Evolutionary conservation across 1,140 invertebrate genomes (phyloP).

Genomic region (Carcinoscorpius rotundicauda): DNA sequence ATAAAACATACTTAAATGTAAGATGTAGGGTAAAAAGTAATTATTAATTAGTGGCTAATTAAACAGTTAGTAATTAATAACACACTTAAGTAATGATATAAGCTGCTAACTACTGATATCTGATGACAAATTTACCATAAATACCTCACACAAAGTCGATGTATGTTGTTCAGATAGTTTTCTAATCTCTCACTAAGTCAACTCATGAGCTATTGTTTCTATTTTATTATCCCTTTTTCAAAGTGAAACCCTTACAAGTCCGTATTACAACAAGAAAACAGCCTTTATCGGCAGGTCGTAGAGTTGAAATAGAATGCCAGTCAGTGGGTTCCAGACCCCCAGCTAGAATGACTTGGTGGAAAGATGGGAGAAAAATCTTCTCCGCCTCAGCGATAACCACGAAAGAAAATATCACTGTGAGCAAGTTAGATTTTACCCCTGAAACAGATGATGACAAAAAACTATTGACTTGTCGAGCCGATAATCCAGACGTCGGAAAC

Average conservation of each 20-base stretch:
- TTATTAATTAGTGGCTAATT: too few species aligned
- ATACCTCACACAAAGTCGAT: too few species aligned
- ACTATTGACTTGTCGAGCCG: conserved; percentile 63
- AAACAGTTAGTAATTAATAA: too few species aligned
- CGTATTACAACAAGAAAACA: conserved; percentile 49
- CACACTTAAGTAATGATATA: too few species aligned
- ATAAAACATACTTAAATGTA: too few species aligned
- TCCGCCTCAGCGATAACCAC: conserved; percentile 4
- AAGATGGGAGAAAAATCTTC: conserved; percentile 44
- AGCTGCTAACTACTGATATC: too few species aligned
- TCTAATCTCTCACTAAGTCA: too few species aligned
- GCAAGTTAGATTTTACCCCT: conserved; percentile 31
- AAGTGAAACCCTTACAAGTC: conserved; percentile 65
- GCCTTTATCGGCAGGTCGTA: conserved; percentile 54
- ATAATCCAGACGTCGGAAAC: conserved; percentile 47
- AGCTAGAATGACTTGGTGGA: conserved; percentile 76
- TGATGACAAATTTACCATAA: too few species aligned
- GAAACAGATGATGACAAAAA: conserved; percentile 64
- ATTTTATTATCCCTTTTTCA: too few species aligned
- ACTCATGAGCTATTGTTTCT: too few species aligned
- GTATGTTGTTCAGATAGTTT: too few species aligned
- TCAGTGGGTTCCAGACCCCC: conserved; percentile 69
- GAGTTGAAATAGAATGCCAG: conserved; percentile 64
- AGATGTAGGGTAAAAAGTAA: too few species aligned
- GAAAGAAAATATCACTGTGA: conserved; percentile 20